phyloP scores from a whole-genome alignment of 2,888 invertebrate species.

The Melangyna quadrimaculata region DNA sequence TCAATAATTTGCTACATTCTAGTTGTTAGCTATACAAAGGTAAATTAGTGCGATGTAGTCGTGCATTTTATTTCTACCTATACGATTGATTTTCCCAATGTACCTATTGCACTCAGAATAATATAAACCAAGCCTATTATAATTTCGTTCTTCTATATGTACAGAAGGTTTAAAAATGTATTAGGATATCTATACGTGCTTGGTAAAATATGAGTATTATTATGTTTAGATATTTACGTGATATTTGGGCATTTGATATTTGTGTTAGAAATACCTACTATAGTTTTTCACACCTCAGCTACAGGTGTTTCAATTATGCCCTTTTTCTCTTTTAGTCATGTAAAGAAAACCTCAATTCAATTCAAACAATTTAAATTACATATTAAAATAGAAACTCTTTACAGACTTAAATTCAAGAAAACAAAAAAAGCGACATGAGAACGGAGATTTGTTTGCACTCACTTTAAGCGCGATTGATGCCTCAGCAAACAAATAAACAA shows the following conservation, averaged over 20 bases:
- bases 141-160: too few relatives aligned
- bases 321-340: neutral
- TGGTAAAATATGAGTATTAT: neutral
- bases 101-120: too few relatives aligned
- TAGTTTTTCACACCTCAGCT: neutral
- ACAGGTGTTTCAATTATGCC: neutral
- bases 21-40: too few relatives aligned
- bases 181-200: neutral
- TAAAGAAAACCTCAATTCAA: neutral
- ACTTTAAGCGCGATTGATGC: constrained; percentile 68
- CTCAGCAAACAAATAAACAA: constrained; percentile 56
- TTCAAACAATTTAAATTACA: neutral
- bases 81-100: too few relatives aligned
- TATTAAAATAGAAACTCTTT: neutral
- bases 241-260: too few relatives aligned
- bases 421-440: constrained; percentile 40
- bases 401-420: neutral
- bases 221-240: neutral
- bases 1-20: too few relatives aligned
- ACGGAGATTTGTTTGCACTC: constrained; percentile 56
- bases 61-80: too few relatives aligned
- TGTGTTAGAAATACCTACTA: neutral
- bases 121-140: too few relatives aligned
- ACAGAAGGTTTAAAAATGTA: too few relatives aligned
- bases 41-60: too few relatives aligned